Evolutionary conservation across 2,113 vertebrate genomes (phyloP).

Genomic region (Hyperoodon ampullatus): DNA sequence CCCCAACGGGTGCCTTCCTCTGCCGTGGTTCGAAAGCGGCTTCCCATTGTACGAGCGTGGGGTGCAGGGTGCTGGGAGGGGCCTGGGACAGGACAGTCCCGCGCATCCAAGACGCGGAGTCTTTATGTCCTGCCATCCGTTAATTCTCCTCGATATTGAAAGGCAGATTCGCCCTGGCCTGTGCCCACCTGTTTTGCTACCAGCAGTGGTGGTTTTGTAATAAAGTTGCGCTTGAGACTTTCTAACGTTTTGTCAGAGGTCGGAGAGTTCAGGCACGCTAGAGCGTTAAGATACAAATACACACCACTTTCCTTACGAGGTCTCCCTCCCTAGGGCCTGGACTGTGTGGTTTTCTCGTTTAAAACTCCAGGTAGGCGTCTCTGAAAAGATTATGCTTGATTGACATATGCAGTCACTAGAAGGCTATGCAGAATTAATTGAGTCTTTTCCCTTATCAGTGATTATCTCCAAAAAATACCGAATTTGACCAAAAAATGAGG

Average conservation of each 20-base stretch:
- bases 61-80: background rate
- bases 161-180: background rate
- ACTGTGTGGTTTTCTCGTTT: background rate
- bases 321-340: background rate
- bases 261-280: background rate
- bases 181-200: background rate
- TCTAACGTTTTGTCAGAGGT: background rate
- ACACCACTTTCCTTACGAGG: background rate
- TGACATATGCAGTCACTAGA: background rate
- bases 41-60: rapidly evolving
- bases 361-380: background rate
- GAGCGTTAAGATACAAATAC: background rate
- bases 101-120: background rate
- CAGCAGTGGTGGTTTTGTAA: background rate
- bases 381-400: background rate
- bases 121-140: background rate
- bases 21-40: background rate
- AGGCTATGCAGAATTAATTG: background rate
- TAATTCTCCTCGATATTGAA: background rate
- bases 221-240: background rate
- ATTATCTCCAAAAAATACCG: background rate
- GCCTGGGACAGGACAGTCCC: rapidly evolving
- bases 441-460: background rate
- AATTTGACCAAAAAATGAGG: background rate
- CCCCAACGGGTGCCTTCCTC: rapidly evolving